Base-by-base conservation (phyloP, 2,797 vertebrate species). In the Atherinosoma microstoma region DNA sequence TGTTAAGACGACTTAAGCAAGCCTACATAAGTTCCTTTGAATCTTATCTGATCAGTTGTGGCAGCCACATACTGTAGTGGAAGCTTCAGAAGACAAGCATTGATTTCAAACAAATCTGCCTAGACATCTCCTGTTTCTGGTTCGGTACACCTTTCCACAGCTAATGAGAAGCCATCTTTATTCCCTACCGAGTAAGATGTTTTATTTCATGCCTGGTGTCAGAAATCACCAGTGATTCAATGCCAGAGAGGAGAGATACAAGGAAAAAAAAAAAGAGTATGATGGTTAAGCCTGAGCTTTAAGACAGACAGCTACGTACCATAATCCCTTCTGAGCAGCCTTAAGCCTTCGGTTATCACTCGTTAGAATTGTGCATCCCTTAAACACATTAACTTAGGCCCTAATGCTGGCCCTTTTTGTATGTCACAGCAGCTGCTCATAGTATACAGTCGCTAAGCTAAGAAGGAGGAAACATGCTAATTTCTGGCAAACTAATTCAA, bases 271-370 rank as follows among this genome's bases (percentile, higher is more conserved):
- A 84, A 75, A 70, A 73, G 54, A 67, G 87, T 92, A 87, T 90
- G 91, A 86, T 84, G 83, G 89, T 89, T 94, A 94, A 95, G 90
- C 91, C 85, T 76, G 85, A 88, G 87, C 90, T 90, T 86, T 85
- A 92, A 94, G 93, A 94, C 91, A 93, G 94, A 92, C 93, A 94
- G 84, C 93, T 79, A 91, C 84, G 89, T 89, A 84, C 78, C 72
- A 60, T 95, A 95, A 95, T 95, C 93, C 92, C 89, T 81, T 93
- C 88, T 93, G 92, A 95, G 93, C 94, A 93, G 89, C 92, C 86
- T 79, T 95, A 94, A 95, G 92, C 93, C 91, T 85, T 87, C 51
- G 83, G 81, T 94, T 95, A 94, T 95, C 94, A 29, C 92, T 92
- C 87, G 67, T 93, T 94, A 92, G 93, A 93, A 94, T 94, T 93